These are phyloP conservation scores for Cladorhizidae sp. DNA, from an alignment of 37 sponge, comb jelly and placozoan species.

Conservation along the genomic window DNA sequence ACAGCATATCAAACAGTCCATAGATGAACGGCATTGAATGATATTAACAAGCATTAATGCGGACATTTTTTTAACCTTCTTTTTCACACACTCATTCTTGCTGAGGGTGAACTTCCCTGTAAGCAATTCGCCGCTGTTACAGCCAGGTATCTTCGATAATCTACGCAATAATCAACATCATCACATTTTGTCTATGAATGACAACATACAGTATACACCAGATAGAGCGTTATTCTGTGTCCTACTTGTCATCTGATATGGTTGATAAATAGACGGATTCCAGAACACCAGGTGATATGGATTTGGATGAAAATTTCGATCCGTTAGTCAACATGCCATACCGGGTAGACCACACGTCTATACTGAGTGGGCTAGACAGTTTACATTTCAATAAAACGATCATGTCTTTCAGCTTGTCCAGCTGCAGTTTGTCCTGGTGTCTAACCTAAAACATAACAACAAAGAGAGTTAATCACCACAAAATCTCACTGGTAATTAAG, in stretches of 20 bases:
- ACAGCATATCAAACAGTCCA: background rate
- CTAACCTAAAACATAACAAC: slow-evolving; percentile 36
- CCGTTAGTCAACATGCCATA: slow-evolving; percentile 1
- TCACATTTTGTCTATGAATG: too few species aligned
- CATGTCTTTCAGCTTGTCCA: slow-evolving; percentile 70
- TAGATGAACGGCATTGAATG: too few species aligned
- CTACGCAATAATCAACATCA: too few species aligned
- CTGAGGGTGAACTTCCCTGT: slow-evolving; percentile 52
- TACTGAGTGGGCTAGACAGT: slow-evolving; percentile 39
- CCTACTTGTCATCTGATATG: slow-evolving; percentile 78
- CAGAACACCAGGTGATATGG: slow-evolving; percentile 24
- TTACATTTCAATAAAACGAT: slow-evolving; percentile 58
- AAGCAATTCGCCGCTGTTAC: slow-evolving; percentile 50
- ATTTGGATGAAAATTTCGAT: slow-evolving; percentile 32
- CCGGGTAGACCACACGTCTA: slow-evolving; percentile 52
- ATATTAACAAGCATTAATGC: background rate
- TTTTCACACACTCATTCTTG: slow-evolving; percentile 55
- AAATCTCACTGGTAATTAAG: too few species aligned
- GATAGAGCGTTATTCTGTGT: background rate
- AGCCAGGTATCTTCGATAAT: background rate
- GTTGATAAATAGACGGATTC: slow-evolving; percentile 47
- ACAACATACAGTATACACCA: slow-evolving; percentile 26
- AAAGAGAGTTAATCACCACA: too few species aligned
- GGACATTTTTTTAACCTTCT: slow-evolving; percentile 31
- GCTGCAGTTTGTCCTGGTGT: slow-evolving; percentile 32